A percentile compares a stretch with the other conserved stretches of the same genome.
phyloP scores from a whole-genome alignment of 2,113 vertebrate species.

The Gobiocypris rarus region DNA sequence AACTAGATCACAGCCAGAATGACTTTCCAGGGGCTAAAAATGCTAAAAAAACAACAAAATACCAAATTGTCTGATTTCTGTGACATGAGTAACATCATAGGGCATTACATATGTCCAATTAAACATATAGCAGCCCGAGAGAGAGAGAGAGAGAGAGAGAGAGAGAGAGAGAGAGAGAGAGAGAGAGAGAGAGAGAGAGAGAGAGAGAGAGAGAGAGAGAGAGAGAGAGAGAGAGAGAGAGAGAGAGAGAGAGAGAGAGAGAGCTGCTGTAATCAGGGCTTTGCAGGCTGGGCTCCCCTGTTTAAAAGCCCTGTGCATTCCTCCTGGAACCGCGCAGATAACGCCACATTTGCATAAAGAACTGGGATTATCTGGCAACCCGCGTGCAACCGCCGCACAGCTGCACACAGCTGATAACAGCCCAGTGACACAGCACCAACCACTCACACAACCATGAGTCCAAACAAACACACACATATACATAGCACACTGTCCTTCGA shows the following conservation, averaged over 20 bases:
- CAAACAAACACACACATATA: conserved; percentile 42
- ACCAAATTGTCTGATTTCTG: not conserved
- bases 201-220: not conserved
- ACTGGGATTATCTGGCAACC: conserved; percentile 77
- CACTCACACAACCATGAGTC: conserved; percentile 59
- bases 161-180: conserved; percentile 12
- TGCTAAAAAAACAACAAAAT: not conserved
- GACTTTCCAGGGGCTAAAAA: not conserved
- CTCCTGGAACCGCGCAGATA: conserved; percentile 67
- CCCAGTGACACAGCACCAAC: conserved; percentile 68
- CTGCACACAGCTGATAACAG: conserved; percentile 70
- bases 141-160: conserved; percentile 5
- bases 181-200: too few species aligned
- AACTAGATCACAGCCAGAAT: not conserved
- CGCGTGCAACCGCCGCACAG: conserved; percentile 65
- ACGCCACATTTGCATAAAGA: conserved; percentile 74
- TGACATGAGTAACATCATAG: conserved; percentile 26
- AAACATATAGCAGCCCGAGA: conserved; percentile 22
- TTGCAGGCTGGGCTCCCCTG: conserved; percentile 70
- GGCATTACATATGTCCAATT: conserved; percentile 39
- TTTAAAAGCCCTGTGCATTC: conserved; percentile 65
- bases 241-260: not conserved
- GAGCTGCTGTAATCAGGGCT: conserved; percentile 68
- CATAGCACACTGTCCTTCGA: conserved; percentile 35
- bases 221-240: too few species aligned